A percentile compares a stretch with the other conserved stretches of the same genome.
Evolutionary conservation across 2,797 vertebrate genomes (phyloP).

Genomic region (Zenarchopterus dispar): DNA sequence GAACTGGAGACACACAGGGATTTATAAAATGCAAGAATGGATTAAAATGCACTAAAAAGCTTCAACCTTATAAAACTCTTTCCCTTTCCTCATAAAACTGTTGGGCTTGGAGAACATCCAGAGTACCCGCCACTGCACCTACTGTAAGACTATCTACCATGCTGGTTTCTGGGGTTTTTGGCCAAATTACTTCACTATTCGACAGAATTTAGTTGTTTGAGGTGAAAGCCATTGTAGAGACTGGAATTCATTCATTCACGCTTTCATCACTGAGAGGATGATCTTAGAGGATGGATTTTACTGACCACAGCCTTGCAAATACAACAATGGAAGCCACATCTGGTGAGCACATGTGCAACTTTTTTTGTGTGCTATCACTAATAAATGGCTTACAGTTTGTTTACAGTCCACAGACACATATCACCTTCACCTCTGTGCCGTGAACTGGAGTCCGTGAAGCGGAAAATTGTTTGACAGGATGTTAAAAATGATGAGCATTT

Average conservation of each 20-base stretch:
- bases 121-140: constrained; percentile 1
- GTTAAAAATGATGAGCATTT: constrained; percentile 29
- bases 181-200: constrained; percentile 13
- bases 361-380: constrained; percentile 60
- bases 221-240: constrained; percentile 9
- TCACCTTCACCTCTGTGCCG: constrained; percentile 47
- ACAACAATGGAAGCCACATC: constrained; percentile 73
- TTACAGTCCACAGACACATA: constrained; percentile 54
- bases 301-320: constrained; percentile 52
- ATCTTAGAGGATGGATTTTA: constrained; percentile 36
- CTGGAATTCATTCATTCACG: constrained; percentile 48
- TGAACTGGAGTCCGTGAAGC: constrained; percentile 28
- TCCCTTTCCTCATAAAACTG: not conserved
- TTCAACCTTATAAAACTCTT: too few species aligned
- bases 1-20: not conserved
- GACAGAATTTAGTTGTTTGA: constrained; percentile 33
- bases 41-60: not conserved
- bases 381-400: constrained; percentile 43
- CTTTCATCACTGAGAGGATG: constrained; percentile 51
- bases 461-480: constrained; percentile 37
- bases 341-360: constrained; percentile 73
- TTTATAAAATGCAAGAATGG: not conserved
- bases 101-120: constrained; percentile 4
- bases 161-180: constrained; percentile 26
- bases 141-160: constrained; percentile 9